Evolutionary conservation across 2,797 vertebrate genomes (phyloP), one percentile per base, ranked within the genome.

Genomic region (Notolepis coatsorum): DNA sequence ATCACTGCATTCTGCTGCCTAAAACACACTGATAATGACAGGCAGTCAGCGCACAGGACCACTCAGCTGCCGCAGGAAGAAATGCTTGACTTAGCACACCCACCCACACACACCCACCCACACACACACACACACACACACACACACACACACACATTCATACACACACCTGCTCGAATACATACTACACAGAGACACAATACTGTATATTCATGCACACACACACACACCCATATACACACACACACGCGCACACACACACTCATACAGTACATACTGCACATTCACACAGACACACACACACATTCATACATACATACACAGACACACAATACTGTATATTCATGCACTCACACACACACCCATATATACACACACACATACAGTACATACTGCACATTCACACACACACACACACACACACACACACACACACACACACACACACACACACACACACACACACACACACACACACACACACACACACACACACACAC

Each of bases 1-100:
- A 91, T 90, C 73, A 58, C 79, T 80, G 80, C 82, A 82, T 78
- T 81, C 84, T 80, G 81, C 82, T 87, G 56, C 75, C 71, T 72
- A 77, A 81, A 84, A 80, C 61, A 67, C 68, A 57, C 45, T 53
- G 10, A 67, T 81, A 75, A 81, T 77, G 81, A 84, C 45, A 55
- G 67, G 63, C 65, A 51, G 67, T n/a, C n/a, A 25, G 30, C 38
- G 50, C 52, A 41, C 18, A 69, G 71, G 57, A 30, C 62, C 67
- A 54, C 58, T 70, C 12, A 9, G 61, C 61, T 48, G 59, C 72
- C 2, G 17, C n/a, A n/a, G 12, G 15, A 60, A 51, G 71, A 4
- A 2, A 37, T 33, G 61, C 53, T 46, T 75, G 50, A 79, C 86
- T 81, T 71, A 58, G 78, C 68, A 70, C 78, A 68, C 72, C 9